Conservation (phyloP, 2,797 vertebrate species). For the Notamacropus eugenii region DNA sequence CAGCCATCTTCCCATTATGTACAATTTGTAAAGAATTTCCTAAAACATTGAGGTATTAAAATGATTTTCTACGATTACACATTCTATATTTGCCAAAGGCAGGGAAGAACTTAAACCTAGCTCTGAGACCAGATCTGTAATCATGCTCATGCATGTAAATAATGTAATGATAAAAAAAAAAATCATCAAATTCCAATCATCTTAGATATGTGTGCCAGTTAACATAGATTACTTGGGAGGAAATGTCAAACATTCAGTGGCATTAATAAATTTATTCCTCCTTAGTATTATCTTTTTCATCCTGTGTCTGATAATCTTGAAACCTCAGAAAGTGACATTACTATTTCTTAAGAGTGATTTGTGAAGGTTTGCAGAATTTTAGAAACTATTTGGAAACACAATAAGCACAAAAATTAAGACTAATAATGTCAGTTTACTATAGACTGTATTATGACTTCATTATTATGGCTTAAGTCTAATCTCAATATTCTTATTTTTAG, state of each 20-base stretch:
- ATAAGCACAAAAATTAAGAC: neutral
- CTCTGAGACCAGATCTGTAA: neutral
- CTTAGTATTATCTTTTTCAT: neutral
- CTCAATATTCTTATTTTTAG: neutral
- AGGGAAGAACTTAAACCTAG: neutral
- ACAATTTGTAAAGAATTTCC: neutral
- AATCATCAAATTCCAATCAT: too few species aligned
- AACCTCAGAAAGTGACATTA: neutral
- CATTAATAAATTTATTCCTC: neutral
- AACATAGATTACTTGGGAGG: neutral
- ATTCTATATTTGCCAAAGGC: neutral
- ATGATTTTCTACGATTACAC: neutral
- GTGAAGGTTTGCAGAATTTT: neutral
- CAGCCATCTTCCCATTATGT: neutral
- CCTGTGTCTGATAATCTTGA: neutral
- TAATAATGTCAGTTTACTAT: neutral
- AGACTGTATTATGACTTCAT: neutral
- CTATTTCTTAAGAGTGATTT: neutral
- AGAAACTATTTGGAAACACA: neutral
- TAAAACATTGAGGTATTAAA: neutral
- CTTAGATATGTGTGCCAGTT: neutral
- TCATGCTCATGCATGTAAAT: accelerated
- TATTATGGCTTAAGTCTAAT: neutral
- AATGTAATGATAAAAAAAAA: neutral
- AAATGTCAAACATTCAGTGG: neutral